Evolutionary conservation across 2,797 vertebrate species (phyloP).

Genomic region (Tragopan temminckii): DNA sequence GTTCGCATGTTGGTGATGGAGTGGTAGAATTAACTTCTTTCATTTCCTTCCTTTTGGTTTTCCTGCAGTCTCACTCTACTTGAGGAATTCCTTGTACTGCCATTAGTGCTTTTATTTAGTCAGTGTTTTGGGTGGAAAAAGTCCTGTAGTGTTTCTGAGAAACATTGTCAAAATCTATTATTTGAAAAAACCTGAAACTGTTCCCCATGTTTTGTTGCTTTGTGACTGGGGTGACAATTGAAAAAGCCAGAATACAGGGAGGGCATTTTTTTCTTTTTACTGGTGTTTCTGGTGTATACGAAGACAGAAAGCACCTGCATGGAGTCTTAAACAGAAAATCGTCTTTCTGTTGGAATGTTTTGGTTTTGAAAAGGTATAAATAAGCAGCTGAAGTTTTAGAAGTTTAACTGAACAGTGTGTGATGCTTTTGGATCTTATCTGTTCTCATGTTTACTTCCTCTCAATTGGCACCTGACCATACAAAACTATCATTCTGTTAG

Average conservation of each 20-base stretch:
- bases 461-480: background rate
- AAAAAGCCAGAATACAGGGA: background rate
- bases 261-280: background rate
- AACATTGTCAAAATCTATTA: background rate
- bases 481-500: background rate
- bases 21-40: background rate
- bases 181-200: background rate
- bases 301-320: fast-evolving
- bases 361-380: background rate
- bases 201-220: fast-evolving
- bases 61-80: background rate
- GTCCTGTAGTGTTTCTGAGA: background rate
- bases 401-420: background rate
- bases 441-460: background rate
- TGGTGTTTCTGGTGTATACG: background rate
- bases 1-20: background rate
- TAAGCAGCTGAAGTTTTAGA: background rate
- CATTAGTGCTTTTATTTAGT: background rate
- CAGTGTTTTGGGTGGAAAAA: background rate
- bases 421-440: background rate
- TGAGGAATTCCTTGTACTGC: background rate
- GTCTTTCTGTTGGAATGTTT: background rate
- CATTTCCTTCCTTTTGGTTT: background rate
- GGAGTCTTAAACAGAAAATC: background rate
- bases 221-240: fast-evolving